phyloP scores from a whole-genome alignment of 2,888 invertebrate species.

The Ptycholaimellus sp. region DNA sequence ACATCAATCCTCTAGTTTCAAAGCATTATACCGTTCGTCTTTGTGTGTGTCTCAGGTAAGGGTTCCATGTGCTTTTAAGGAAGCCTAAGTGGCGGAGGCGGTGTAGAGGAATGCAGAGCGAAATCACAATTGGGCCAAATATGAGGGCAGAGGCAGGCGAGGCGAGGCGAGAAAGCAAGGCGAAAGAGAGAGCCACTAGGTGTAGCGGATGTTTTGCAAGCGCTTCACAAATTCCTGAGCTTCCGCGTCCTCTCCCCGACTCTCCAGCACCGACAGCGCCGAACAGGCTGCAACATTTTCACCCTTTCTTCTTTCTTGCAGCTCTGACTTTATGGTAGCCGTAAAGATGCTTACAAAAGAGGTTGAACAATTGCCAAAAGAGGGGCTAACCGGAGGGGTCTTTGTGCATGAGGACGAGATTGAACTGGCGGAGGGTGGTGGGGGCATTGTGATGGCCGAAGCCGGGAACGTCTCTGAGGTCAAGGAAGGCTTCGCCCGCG shows the following conservation, averaged over 20 bases:
- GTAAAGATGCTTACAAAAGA: background rate
- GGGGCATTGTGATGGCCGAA: constrained; percentile 7
- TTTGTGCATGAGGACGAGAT: constrained; percentile 6
- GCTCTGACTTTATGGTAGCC: too few species aligned
- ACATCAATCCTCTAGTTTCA: too few species aligned
- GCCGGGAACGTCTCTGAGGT: constrained; percentile 34
- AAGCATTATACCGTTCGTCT: too few species aligned
- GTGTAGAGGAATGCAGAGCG: too few species aligned
- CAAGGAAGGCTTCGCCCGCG: constrained; percentile 70
- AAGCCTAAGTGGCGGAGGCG: too few species aligned
- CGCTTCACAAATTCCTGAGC: constrained; percentile 19
- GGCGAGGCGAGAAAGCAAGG: too few species aligned
- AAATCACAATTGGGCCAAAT: too few species aligned
- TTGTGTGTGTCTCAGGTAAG: too few species aligned
- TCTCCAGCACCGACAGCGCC: constrained; percentile 16
- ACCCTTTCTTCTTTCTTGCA: background rate
- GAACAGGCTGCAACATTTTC: constrained; percentile 14
- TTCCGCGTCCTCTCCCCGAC: constrained; percentile 21
- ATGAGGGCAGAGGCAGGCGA: too few species aligned
- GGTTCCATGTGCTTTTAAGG: too few species aligned
- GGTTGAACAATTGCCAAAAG: background rate
- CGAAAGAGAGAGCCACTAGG: too few species aligned
- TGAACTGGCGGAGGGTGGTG: constrained; percentile 5
- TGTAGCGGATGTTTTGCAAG: constrained; percentile 1
- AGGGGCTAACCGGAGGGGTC: background rate